Evolutionary conservation across 2,888 invertebrate genomes (phyloP), one percentile per base, ranked within the genome.

Genomic region (Gonocerus acuteangulatus): DNA sequence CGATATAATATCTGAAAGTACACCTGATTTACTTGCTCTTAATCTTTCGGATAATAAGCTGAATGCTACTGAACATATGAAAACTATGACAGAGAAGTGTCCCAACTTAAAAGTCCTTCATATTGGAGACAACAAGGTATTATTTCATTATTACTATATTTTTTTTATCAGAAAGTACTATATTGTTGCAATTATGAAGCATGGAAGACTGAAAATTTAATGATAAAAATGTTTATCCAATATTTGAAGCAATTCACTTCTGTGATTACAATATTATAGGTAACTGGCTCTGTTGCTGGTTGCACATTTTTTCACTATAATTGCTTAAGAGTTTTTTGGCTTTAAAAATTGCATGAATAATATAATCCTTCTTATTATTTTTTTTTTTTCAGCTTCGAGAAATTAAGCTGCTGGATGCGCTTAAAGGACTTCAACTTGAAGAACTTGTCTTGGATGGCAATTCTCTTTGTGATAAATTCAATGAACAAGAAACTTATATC

Each of bases 1-100:
- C 27, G 85, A 90, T 62, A 88, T 94, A 27, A 87, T 94, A 42
- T 79, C 82, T 13, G 86, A 89, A 66, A 85, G 90, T 72, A 89
- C 93, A 71, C 92, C 92, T 0, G 86, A 89, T 71, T 74, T 91
- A 42, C 83, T 84, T 71, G 89, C 89, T 0, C 73, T 94, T 4
- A 89, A 90, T 76, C 76, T 94, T 27, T 86, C 86, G 71, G 84
- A 86, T 54, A 95, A 94, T 74, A 84, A 83, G 71, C 76, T 94
- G 1, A 76, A 81, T 65, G 78, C 79, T 4, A 73, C 88, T 59
- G 86, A 87, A 57, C 83, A 82, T 66, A 75, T 92, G 65, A 82
- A 80, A 69, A 75, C 79, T n/a, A 71, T 89, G 11, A 73, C 80
- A 0, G 77, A 78, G 44, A 86, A 87, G 69, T 76, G 90, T 57